Evolutionary conservation across 64 coral and sea anemone species (phyloP).

Genomic region (Porites lutea): DNA sequence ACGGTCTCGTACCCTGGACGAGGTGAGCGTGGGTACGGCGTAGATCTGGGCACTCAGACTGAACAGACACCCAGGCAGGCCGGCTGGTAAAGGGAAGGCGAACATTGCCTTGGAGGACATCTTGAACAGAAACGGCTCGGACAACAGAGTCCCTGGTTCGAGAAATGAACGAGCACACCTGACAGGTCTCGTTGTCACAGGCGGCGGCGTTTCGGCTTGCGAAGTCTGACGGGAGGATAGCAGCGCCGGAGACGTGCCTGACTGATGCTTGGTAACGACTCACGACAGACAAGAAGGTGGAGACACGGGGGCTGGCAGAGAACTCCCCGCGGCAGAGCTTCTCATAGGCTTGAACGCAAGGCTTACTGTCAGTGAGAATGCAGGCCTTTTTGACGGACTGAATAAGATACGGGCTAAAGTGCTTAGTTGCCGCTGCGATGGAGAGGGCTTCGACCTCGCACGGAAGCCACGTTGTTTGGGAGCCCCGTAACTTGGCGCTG

Average conservation of each 20-base stretch:
- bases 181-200: slow-evolving; percentile 35
- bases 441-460: no score
- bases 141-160: slow-evolving; percentile 30
- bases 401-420: slow-evolving; percentile 50
- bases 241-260: slow-evolving; percentile 27
- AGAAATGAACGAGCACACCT: not conserved
- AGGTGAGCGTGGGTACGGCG: no score
- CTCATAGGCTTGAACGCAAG: no score
- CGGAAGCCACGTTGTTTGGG: not conserved
- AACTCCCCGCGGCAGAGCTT: no score
- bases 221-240: not conserved
- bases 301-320: no score
- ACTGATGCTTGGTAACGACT: slow-evolving; percentile 1
- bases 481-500: slow-evolving; percentile 41
- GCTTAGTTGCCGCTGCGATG: not conserved
- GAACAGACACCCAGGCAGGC: slow-evolving; percentile 35
- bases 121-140: slow-evolving; percentile 1
- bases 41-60: no score
- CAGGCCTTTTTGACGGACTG: slow-evolving; percentile 16
- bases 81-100: slow-evolving; percentile 56
- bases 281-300: no score
- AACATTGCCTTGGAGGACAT: slow-evolving; percentile 44
- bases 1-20: no score
- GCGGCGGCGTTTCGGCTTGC: slow-evolving; percentile 45
- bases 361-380: no score